Evolutionary conservation across 2,113 vertebrate genomes (phyloP).

Genomic region (Trematomus loennbergii): DNA sequence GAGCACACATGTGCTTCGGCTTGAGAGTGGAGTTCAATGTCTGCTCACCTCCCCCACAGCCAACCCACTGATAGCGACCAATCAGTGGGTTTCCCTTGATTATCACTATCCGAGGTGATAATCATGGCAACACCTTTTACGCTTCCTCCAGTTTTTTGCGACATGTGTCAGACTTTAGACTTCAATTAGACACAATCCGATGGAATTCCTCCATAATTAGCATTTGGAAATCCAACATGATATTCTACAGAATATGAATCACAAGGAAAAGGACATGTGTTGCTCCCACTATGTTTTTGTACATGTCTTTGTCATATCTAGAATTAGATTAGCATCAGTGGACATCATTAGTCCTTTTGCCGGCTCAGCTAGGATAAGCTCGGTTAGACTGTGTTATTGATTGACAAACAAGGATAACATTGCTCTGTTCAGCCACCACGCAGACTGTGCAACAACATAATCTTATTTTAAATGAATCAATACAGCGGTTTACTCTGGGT

Average conservation of each 20-base stretch:
- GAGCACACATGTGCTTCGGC: constrained; percentile 59
- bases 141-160: background rate
- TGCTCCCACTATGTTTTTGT: background rate
- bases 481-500: background rate
- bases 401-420: constrained; percentile 40
- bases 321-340: constrained; percentile 15
- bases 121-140: constrained; percentile 34
- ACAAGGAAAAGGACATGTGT: background rate
- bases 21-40: constrained; percentile 54
- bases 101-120: constrained; percentile 25
- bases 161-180: constrained; percentile 33
- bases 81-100: constrained; percentile 29
- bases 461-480: background rate
- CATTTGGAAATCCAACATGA: background rate
- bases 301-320: constrained; percentile 22
- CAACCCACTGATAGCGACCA: constrained; percentile 1
- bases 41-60: constrained; percentile 42
- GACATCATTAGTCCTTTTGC: constrained; percentile 23
- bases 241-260: background rate
- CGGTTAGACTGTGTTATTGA: constrained; percentile 41
- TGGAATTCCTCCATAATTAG: background rate
- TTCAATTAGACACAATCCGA: background rate
- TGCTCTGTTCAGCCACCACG: background rate
- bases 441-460: background rate
- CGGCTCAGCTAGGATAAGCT: constrained; percentile 7